These are phyloP conservation scores for Arge pagana DNA, from an alignment of 2,888 invertebrate genomes.

Conservation along the genomic window DNA sequence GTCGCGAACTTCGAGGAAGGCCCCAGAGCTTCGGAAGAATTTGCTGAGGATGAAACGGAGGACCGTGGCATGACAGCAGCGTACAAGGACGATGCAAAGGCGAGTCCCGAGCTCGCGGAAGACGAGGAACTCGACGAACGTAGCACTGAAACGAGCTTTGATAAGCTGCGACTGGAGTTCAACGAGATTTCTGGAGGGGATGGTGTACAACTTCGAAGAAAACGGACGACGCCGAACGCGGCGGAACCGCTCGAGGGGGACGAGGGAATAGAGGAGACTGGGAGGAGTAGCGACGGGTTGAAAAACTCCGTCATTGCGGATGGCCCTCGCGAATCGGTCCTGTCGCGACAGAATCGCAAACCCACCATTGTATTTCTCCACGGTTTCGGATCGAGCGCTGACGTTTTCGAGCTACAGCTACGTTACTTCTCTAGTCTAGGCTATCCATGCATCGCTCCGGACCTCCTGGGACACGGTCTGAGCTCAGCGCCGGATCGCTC, in stretches of 20 bases:
- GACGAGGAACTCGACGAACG: slow-evolving; percentile 45
- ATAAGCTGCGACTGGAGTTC: background rate
- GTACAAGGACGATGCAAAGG: slow-evolving; percentile 34
- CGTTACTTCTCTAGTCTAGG: slow-evolving; percentile 64
- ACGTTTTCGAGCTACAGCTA: slow-evolving; percentile 66
- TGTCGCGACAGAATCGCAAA: slow-evolving; percentile 50
- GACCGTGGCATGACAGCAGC: slow-evolving; percentile 26
- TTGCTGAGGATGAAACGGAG: slow-evolving; percentile 19
- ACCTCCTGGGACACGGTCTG: slow-evolving; percentile 71
- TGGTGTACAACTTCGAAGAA: background rate
- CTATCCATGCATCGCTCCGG: slow-evolving; percentile 69
- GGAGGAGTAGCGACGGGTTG: slow-evolving; percentile 34
- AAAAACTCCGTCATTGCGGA: slow-evolving; percentile 17
- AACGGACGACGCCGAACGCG: background rate
- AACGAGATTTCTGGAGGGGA: background rate
- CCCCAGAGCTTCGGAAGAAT: background rate
- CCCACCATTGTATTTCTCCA: slow-evolving; percentile 68
- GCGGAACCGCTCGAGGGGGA: slow-evolving; percentile 30
- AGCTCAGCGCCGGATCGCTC: slow-evolving; percentile 65
- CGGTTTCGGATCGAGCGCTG: slow-evolving; percentile 70
- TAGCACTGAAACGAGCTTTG: slow-evolving; percentile 8
- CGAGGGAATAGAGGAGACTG: slow-evolving; percentile 29
- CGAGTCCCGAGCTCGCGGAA: slow-evolving; percentile 40
- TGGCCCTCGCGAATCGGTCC: slow-evolving; percentile 35
- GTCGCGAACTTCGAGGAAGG: background rate